Conservation (phyloP, 2,113 vertebrate species). For the Oryzias celebensis region DNA sequence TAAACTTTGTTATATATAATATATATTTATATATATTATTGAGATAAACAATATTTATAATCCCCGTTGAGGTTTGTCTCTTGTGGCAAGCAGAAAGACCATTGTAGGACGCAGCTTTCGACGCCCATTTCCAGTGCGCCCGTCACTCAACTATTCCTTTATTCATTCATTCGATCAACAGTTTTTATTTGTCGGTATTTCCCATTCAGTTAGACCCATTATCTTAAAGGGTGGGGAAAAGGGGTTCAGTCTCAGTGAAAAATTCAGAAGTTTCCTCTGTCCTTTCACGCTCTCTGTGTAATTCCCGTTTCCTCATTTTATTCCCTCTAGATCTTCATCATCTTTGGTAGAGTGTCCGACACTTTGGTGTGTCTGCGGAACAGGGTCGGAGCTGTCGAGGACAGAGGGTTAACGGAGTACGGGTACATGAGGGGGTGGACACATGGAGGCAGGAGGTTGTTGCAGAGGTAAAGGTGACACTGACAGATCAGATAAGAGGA, state of each 20-base stretch:
- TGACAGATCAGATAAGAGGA: conserved; percentile 37
- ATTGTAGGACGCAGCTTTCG: conserved; percentile 35
- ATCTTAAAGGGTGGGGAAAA: conserved; percentile 27
- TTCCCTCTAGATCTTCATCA: conserved; percentile 73
- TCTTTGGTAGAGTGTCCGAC: conserved; percentile 83
- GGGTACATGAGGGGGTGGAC: conserved; percentile 13
- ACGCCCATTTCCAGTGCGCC: conserved; percentile 34
- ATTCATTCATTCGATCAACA: conserved; percentile 36
- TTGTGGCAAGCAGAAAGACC: conserved; percentile 58
- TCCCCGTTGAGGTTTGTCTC: conserved; percentile 63
- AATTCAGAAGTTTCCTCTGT: conserved; percentile 7
- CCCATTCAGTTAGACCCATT: conserved; percentile 35
- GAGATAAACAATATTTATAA: conserved; percentile 76
- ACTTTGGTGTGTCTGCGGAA: conserved; percentile 77
- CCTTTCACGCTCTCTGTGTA: conserved; percentile 15
- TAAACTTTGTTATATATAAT: conserved; percentile 75
- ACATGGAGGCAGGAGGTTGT: conserved; percentile 18
- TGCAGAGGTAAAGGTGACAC: conserved; percentile 26
- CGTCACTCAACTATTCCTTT: conserved; percentile 28
- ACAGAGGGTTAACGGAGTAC: conserved; percentile 10
- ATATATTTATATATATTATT: conserved; percentile 71
- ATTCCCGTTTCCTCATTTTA: conserved; percentile 50
- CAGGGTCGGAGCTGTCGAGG: conserved; percentile 23
- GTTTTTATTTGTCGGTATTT: conserved; percentile 28
- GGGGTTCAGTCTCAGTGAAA: conserved; percentile 25